Evolutionary conservation across 2,113 vertebrate genomes (phyloP).

Genomic region (Nematolebias whitei): DNA sequence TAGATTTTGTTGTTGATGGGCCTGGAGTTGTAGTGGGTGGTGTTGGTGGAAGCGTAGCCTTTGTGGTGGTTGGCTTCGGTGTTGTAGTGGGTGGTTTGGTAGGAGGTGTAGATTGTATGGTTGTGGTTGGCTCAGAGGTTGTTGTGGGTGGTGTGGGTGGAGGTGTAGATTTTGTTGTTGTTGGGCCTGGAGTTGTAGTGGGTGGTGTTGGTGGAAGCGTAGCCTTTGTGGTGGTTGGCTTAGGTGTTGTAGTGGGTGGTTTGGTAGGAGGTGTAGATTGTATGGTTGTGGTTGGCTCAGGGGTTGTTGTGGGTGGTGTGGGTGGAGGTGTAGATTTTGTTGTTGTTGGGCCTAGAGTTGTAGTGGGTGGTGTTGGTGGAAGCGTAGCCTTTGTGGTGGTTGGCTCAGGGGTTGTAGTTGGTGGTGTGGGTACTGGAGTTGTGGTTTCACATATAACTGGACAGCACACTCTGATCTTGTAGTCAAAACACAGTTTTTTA

Average conservation of each 20-base stretch:
- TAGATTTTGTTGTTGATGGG: constrained; percentile 5
- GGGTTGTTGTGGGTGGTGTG: background rate
- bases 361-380: background rate
- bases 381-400: background rate
- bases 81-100: background rate
- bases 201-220: background rate
- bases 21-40: background rate
- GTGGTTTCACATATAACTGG: background rate
- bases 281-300: background rate
- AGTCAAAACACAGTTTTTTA: constrained; percentile 44
- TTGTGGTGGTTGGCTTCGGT: background rate
- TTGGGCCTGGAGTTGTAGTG: background rate
- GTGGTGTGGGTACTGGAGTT: background rate
- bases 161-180: background rate
- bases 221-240: background rate
- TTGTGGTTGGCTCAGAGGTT: background rate
- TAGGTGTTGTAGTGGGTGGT: background rate
- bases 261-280: background rate
- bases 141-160: background rate
- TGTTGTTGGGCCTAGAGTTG: background rate
- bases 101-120: background rate
- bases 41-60: background rate
- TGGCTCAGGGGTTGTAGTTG: background rate
- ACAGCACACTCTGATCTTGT: constrained; percentile 62
- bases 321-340: constrained; percentile 3